These are phyloP conservation scores for Ephydatia muelleri DNA, from an alignment of 37 sponge, comb jelly and placozoan species.

Conservation along the genomic window DNA sequence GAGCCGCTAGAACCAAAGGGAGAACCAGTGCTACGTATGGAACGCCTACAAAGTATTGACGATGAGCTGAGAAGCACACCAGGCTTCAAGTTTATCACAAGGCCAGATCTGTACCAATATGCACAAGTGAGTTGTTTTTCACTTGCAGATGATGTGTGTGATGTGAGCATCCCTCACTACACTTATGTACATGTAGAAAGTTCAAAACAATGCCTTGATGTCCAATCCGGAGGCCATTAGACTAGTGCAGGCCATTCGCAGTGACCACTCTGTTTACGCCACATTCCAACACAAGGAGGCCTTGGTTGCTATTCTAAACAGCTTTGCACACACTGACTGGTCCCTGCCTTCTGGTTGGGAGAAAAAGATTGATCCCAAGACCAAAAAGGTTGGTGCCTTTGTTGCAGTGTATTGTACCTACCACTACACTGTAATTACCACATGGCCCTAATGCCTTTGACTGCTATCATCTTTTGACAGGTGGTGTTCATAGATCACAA, in stretches of 20 bases:
- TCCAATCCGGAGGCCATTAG: conserved; percentile 24
- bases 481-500: conserved; percentile 77
- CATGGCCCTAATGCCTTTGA: neutral
- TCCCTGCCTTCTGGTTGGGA: conserved; percentile 76
- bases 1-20: neutral
- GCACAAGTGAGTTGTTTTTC: conserved; percentile 41
- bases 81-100: conserved; percentile 60
- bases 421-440: neutral
- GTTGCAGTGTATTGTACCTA: neutral
- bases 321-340: conserved; percentile 67
- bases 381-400: conserved; percentile 5
- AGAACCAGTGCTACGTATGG: neutral
- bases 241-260: conserved; percentile 65
- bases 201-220: conserved; percentile 23
- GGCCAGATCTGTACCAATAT: conserved; percentile 71
- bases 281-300: conserved; percentile 41
- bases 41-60: conserved; percentile 17
- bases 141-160: no score
- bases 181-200: conserved; percentile 15
- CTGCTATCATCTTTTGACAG: neutral
- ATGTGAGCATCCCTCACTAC: no score
- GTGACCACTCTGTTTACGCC: conserved; percentile 39
- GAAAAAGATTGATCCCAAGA: conserved; percentile 45
- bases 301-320: conserved; percentile 62
- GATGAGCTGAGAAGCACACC: conserved; percentile 33